These are phyloP conservation scores for Melanotus villosus DNA, from an alignment of 2,888 invertebrate species.

Conservation along the genomic window DNA sequence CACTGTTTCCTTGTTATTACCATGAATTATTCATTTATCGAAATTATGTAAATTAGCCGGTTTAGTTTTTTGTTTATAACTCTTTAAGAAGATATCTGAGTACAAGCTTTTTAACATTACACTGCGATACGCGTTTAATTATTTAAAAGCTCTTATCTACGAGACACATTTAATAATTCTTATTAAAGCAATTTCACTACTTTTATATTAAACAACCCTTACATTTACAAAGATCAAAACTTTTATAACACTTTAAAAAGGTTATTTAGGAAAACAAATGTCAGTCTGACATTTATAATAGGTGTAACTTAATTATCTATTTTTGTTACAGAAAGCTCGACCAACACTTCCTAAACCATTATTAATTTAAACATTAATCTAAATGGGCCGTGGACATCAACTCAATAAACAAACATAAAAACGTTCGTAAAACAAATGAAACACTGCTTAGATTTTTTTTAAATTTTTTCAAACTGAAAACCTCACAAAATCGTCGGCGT, in stretches of 20 bases:
- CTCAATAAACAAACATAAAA: too few species aligned
- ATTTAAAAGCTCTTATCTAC: not conserved
- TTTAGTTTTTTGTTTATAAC: conserved; percentile 8
- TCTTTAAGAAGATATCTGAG: not conserved
- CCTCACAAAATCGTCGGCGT: too few species aligned
- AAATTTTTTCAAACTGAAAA: not conserved
- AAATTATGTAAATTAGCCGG: not conserved
- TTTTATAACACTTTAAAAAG: conserved; percentile 35
- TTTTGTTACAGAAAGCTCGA: not conserved
- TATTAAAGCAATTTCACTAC: not conserved
- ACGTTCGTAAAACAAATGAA: too few species aligned
- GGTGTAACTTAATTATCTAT: conserved; percentile 16
- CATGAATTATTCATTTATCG: conserved; percentile 2
- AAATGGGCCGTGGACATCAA: too few species aligned
- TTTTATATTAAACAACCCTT: conserved; percentile 10
- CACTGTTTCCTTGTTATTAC: not conserved
- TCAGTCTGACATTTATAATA: conserved; percentile 37
- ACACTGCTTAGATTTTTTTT: too few species aligned
- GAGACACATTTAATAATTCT: conserved; percentile 7
- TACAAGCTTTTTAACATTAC: not conserved
- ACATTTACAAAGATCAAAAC: not conserved
- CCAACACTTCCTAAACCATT: too few species aligned
- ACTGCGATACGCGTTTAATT: not conserved
- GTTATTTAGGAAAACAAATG: conserved; percentile 26
- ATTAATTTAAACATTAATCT: too few species aligned